These are phyloP conservation scores for Acanthosoma haemorrhoidale DNA, from an alignment of 2,888 invertebrate species.

Conservation along the genomic window DNA sequence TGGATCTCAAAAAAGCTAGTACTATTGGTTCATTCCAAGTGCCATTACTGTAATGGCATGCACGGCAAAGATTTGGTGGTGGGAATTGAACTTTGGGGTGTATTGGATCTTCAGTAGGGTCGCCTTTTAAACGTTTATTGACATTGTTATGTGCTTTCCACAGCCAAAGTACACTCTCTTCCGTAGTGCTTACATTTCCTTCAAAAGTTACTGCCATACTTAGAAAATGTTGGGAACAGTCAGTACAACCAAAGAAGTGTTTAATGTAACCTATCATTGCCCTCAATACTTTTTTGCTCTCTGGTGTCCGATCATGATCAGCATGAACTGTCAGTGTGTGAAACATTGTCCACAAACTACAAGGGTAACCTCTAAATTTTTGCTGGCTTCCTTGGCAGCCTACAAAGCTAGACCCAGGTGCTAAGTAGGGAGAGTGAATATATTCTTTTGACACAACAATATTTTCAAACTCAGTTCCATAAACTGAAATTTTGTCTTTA, in stretches of 20 bases:
- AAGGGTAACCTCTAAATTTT: slow-evolving; percentile 79
- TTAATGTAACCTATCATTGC: slow-evolving; percentile 85
- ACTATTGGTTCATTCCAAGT: slow-evolving; percentile 61
- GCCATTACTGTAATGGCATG: slow-evolving; percentile 56
- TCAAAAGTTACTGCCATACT: slow-evolving; percentile 72
- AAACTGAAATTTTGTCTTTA: slow-evolving; percentile 46
- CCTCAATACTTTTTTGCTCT: slow-evolving; percentile 65
- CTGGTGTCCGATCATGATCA: slow-evolving; percentile 44
- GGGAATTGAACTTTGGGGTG: slow-evolving; percentile 91
- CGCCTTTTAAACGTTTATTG: slow-evolving; percentile 79
- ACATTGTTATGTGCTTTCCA: slow-evolving; percentile 93
- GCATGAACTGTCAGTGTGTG: slow-evolving; percentile 74
- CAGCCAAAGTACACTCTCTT: slow-evolving; percentile 82
- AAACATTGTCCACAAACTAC: slow-evolving; percentile 91
- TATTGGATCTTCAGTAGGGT: slow-evolving; percentile 81
- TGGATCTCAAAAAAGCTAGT: slow-evolving; percentile 56
- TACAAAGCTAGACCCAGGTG: slow-evolving; percentile 54
- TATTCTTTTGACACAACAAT: slow-evolving; percentile 53
- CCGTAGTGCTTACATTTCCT: slow-evolving; percentile 61
- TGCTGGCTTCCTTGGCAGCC: slow-evolving; percentile 76
- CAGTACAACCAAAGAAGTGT: slow-evolving; percentile 88
- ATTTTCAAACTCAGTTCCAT: slow-evolving; percentile 50
- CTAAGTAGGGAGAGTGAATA: slow-evolving; percentile 44
- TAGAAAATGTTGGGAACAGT: slow-evolving; percentile 85
- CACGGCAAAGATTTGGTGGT: slow-evolving; percentile 57